These are phyloP conservation scores for Oreocharis arfaki DNA, from an alignment of 2,113 vertebrate genomes.

Conservation along the genomic window DNA sequence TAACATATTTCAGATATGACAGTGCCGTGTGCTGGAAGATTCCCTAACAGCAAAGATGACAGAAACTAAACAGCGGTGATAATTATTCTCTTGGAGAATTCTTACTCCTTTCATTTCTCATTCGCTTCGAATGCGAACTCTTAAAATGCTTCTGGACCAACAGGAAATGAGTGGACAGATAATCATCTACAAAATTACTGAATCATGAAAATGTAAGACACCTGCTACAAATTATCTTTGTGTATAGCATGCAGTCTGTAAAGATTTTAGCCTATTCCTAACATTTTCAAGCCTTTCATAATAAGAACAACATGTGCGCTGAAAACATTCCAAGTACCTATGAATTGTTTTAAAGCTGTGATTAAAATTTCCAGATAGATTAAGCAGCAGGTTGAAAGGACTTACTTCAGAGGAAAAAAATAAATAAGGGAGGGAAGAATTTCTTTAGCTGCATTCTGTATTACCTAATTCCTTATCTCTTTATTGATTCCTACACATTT, in stretches of 20 bases:
- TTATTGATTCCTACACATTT: slow-evolving; percentile 11
- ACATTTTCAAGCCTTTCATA: slow-evolving; percentile 60
- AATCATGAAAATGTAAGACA: slow-evolving; percentile 58
- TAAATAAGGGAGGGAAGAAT: neutral
- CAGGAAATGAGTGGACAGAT: slow-evolving; percentile 46
- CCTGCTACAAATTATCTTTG: slow-evolving; percentile 65
- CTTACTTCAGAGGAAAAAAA: slow-evolving; percentile 54
- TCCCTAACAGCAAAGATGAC: neutral
- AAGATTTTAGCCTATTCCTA: slow-evolving; percentile 53
- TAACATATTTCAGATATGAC: slow-evolving; percentile 40
- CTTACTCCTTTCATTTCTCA: neutral
- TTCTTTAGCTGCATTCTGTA: slow-evolving; percentile 15
- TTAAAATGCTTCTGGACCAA: slow-evolving; percentile 33
- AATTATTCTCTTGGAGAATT: slow-evolving; percentile 31
- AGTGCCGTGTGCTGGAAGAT: slow-evolving; percentile 18
- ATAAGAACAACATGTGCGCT: slow-evolving; percentile 65
- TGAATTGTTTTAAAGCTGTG: slow-evolving; percentile 55
- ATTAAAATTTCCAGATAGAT: slow-evolving; percentile 59
- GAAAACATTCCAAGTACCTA: slow-evolving; percentile 64
- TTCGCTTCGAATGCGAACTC: slow-evolving; percentile 8
- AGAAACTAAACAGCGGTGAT: slow-evolving; percentile 21
- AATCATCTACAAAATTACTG: slow-evolving; percentile 62
- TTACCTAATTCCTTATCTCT: slow-evolving; percentile 32
- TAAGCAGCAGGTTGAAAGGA: slow-evolving; percentile 46
- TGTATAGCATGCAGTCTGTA: slow-evolving; percentile 35